A percentile compares a stretch with the other conserved stretches of the same genome.
These are phyloP conservation scores for Coptodon rendalli DNA, from an alignment of 2,113 vertebrate species.

Conservation along the genomic window DNA sequence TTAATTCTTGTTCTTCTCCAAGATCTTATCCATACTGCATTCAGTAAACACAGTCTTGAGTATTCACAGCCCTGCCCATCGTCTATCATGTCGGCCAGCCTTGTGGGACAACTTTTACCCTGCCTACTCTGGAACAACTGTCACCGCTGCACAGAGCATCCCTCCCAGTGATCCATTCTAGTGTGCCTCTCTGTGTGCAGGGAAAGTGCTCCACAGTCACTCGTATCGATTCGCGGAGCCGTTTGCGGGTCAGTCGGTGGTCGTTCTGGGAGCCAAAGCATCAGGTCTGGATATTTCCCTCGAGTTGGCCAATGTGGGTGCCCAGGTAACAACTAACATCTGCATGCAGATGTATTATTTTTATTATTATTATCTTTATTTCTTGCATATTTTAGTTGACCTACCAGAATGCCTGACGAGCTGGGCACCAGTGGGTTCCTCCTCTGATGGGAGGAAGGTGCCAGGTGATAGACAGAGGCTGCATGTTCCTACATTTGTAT, in stretches of 20 bases:
- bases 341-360: background rate
- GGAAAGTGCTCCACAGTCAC: slow-evolving; percentile 75
- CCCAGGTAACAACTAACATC: slow-evolving; percentile 39
- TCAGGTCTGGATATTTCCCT: slow-evolving; percentile 78
- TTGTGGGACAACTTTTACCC: background rate
- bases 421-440: background rate
- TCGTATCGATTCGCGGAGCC: slow-evolving; percentile 67
- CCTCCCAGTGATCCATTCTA: background rate
- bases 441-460: background rate
- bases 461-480: background rate
- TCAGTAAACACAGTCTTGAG: background rate
- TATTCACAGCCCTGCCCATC: background rate
- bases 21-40: background rate
- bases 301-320: slow-evolving; percentile 59
- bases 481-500: background rate
- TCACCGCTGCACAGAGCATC: background rate
- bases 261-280: slow-evolving; percentile 73
- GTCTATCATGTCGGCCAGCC: accelerated
- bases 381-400: background rate
- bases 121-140: background rate
- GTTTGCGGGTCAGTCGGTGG: slow-evolving; percentile 63
- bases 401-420: background rate
- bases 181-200: slow-evolving; percentile 23
- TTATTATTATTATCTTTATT: background rate
- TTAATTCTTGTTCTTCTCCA: background rate